phyloP scores from a whole-genome alignment of 2,888 invertebrate species.

The Cacoxenus indagator region DNA sequence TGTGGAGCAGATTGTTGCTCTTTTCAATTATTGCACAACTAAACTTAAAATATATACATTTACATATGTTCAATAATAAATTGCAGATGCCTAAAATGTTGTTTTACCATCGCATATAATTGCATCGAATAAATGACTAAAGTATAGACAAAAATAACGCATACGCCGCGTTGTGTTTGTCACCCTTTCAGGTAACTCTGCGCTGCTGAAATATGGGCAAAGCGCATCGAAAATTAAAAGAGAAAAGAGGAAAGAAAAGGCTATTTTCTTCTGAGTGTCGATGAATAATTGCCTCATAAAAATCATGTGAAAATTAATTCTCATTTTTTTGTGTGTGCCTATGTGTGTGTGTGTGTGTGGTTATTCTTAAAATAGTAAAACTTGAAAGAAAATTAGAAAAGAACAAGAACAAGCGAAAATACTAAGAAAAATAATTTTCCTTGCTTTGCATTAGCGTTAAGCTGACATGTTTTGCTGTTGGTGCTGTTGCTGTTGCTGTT shows the following conservation, averaged over 20 bases:
- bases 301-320: conserved; percentile 64
- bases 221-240: conserved; percentile 10
- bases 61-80: not conserved
- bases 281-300: conserved; percentile 64
- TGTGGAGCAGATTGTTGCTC: no score
- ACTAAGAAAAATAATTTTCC: conserved; percentile 27
- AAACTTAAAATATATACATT: not conserved
- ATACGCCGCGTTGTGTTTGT: conserved; percentile 7
- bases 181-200: no score
- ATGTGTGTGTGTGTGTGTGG: not conserved
- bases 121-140: conserved; percentile 4
- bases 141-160: conserved; percentile 15
- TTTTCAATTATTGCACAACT: not conserved
- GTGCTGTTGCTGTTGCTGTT: no score
- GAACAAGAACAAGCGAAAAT: conserved; percentile 32
- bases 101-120: conserved; percentile 22
- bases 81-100: conserved; percentile 16
- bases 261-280: conserved; percentile 46
- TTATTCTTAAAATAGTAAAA: conserved; percentile 43
- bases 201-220: no score
- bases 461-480: not conserved
- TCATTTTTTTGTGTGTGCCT: conserved; percentile 42
- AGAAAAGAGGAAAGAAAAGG: no score
- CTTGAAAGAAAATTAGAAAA: conserved; percentile 7
- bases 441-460: conserved; percentile 1